Conservation (phyloP, 2,888 invertebrate species). For the Pollenia angustigena region DNA sequence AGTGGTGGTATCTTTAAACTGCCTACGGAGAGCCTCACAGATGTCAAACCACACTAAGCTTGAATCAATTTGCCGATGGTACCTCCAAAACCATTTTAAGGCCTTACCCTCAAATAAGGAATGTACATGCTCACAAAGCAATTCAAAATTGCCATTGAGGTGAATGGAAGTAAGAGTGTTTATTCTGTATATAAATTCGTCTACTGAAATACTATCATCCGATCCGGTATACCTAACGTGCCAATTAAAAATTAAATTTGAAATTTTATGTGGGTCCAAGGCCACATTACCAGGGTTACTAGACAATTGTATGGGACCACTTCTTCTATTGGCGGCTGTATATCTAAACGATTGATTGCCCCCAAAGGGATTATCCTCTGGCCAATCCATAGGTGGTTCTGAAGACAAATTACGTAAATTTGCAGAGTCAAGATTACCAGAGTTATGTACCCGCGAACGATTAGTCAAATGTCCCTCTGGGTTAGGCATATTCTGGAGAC, state of each 20-base stretch:
- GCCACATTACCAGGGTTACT: neutral
- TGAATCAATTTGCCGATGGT: constrained; percentile 23
- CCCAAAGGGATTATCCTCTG: neutral
- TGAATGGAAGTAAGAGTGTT: constrained; percentile 44
- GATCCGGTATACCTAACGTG: constrained; percentile 23
- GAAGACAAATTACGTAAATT: no score
- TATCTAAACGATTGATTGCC: neutral
- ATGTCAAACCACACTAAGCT: neutral
- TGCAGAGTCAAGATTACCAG: no score
- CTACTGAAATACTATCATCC: constrained; percentile 21
- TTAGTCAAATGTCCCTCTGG: no score
- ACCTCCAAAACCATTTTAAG: constrained; percentile 54
- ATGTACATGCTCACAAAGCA: constrained; percentile 3
- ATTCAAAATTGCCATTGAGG: constrained; percentile 35
- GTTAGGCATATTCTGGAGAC: no score
- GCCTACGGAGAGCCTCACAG: constrained; percentile 5
- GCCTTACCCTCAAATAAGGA: constrained; percentile 50
- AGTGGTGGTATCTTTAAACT: constrained; percentile 10
- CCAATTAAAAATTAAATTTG: constrained; percentile 38
- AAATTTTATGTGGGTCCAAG: neutral
- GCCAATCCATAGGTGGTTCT: neutral
- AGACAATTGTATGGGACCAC: neutral
- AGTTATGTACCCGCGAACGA: no score
- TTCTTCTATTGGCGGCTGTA: neutral
- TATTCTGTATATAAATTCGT: constrained; percentile 53